phyloP scores from a whole-genome alignment of 2,888 invertebrate genomes.

The Chirona hameri region DNA sequence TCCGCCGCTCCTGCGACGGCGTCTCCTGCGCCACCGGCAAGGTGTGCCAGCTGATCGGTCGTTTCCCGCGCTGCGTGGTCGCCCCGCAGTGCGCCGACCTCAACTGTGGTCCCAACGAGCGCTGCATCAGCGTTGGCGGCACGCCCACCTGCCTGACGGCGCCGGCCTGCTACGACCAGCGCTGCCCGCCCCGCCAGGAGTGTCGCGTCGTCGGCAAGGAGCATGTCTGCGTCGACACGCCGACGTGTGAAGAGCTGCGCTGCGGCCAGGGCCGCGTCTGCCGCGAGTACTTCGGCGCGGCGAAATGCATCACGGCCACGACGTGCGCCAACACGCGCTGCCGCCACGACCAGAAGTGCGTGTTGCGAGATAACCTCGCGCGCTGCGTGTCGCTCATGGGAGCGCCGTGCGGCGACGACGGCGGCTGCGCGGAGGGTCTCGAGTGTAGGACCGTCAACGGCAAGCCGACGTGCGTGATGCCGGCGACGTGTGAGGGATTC shows the following conservation, averaged over 20 bases:
- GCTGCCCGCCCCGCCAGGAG: neutral
- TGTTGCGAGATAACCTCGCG: neutral
- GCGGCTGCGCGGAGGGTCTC: neutral
- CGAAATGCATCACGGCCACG: constrained; percentile 10
- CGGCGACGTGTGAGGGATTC: neutral
- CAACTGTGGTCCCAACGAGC: constrained; percentile 5
- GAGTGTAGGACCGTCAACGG: neutral
- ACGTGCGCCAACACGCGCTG: neutral
- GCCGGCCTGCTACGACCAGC: constrained; percentile 1
- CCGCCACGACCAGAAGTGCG: neutral
- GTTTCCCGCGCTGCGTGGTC: neutral
- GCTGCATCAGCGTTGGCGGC: neutral
- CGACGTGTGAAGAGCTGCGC: neutral
- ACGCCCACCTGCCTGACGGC: neutral
- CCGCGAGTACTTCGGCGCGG: neutral
- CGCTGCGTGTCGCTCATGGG: neutral
- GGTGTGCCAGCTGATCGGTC: neutral
- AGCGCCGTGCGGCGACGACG: neutral
- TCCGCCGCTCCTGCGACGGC: constrained; percentile 5
- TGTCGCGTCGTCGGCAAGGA: neutral
- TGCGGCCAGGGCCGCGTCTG: neutral
- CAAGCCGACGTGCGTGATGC: neutral
- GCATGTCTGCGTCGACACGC: neutral
- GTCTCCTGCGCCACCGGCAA: neutral
- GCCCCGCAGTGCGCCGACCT: neutral